Base-by-base conservation (phyloP, 2,797 vertebrate species). In the Pterois miles region DNA sequence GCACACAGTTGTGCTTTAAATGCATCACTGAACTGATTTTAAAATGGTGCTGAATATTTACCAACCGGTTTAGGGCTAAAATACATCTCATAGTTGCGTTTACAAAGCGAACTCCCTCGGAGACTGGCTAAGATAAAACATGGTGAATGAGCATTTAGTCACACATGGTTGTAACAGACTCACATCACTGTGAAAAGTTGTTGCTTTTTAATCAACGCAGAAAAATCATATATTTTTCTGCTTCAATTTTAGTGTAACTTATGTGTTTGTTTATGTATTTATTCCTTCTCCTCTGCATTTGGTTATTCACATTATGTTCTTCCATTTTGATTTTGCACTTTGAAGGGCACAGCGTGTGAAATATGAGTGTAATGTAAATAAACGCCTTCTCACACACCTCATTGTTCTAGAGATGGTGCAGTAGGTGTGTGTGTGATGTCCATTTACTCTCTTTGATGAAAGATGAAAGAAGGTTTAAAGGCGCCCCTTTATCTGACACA, bases 21-120 rank as follows among this genome's bases (percentile, higher is more conserved):
- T 52, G 48, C 50, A 56, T 40, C 70, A n/a, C 68, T 71, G 71
- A 69, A 34, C 14, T 66, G 70, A 46, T 74, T 81, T 57, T 34
- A 74, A 79, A 81, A 76, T 80, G 84, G 70, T 56, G 40, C 65
- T 23, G 52, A 73, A 80, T 36, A 4, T 83, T 83, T 65, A 67
- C 63, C 48, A 56, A 6, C 57, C 36, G 40, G 43, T 76, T 79
- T 16, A n/a, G 14, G 18, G 52, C 53, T 52, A 22, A 75, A 73
- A 83, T 60, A 40, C 38, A 60, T 56, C 36, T 43, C 18, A 48
- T 9, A 14, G 54, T n/a, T 56, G 13, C 10, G 62, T 79, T 65
- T 52, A 29, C 23, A 23, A 54, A 33, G 33, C 9, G n/a, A 60
- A 53, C 22, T 72, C 33, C 0, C 27, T 53, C 9, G 1, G n/a